Evolutionary conservation across 2,888 invertebrate genomes (phyloP).

Genomic region (Eilema sororculum): DNA sequence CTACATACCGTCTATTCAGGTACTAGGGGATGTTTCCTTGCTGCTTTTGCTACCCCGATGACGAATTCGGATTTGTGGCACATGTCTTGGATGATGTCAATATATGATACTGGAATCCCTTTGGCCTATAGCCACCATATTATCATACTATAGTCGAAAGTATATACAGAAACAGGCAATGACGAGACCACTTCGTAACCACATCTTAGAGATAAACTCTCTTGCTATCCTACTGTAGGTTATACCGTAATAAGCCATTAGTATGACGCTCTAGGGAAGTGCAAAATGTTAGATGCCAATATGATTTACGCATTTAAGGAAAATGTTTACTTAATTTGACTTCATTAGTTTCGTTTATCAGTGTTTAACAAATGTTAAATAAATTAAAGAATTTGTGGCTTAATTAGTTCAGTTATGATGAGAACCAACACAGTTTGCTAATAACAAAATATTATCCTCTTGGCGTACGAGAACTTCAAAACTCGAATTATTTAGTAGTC

Average conservation of each 20-base stretch:
- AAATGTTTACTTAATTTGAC: slow-evolving; percentile 29
- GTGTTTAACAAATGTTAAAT: slow-evolving; percentile 27
- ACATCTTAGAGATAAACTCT: slow-evolving; percentile 71
- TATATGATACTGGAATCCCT: no score
- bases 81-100: not conserved
- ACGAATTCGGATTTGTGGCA: not conserved
- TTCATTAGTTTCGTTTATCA: slow-evolving; percentile 37
- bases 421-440: no score
- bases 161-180: no score
- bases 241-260: slow-evolving; percentile 67
- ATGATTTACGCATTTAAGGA: slow-evolving; percentile 39
- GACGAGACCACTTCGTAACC: slow-evolving; percentile 39
- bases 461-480: slow-evolving; percentile 28
- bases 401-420: slow-evolving; percentile 20
- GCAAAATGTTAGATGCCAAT: slow-evolving; percentile 52
- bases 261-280: slow-evolving; percentile 60
- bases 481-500: slow-evolving; percentile 49
- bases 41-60: no score
- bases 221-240: slow-evolving; percentile 40
- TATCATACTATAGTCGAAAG: no score
- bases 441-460: slow-evolving; percentile 6
- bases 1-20: no score
- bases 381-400: slow-evolving; percentile 19
- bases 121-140: no score
- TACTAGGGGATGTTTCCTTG: not conserved